Base-by-base conservation (phyloP, 1,140 invertebrate genomes). In the Lasioglossum albipes region DNA sequence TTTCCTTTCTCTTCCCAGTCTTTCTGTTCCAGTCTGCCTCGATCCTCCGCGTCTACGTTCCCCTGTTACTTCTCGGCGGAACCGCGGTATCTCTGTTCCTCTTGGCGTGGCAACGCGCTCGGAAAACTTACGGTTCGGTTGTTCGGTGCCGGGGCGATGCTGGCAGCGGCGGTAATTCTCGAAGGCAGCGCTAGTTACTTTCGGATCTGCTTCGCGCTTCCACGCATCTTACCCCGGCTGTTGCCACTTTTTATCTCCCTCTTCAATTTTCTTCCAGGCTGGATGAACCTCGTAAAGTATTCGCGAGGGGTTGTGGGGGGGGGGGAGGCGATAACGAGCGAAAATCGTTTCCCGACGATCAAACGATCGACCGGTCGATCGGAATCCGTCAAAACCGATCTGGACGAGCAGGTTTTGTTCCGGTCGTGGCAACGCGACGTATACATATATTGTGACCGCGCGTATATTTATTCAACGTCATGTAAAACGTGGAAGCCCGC, bases 1-100 rank as follows among this genome's bases (percentile, higher is more conserved):
- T 85, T 86, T 84, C 77, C 71, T 22, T 73, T 80, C 66, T 70
- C 65, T 66, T 66, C 52, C 70, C 52, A n/a, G n/a, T 13, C 22
- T 27, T 75, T 70, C 68, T 75, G 45, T 49, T 42, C 9, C 36
- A 7, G 31, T 54, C 16, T 20, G 7, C 54, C 5, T 57, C 57
- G 66, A 36, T 57, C 41, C 22, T n/a, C 2, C 65, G 65, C 18
- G 52, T 57, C 20, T 41, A 6, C n/a, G 45, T 59, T n/a, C n/a
- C 57, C 31, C 41, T 64, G 61, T 52, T 52, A 49, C 45, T 49
- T 12, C 9, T 12, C 45, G 45, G 45, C 10, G 45, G 57, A 5
- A 41, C 36, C 36, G 22, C 27, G 61, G 10, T 64, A 64, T 57
- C n/a, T 7, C 16, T 20, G 18, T 72, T 42, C 42, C 75, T 22